Evolutionary conservation across 2,113 vertebrate genomes (phyloP).

Genomic region (Spilogale gracilis): DNA sequence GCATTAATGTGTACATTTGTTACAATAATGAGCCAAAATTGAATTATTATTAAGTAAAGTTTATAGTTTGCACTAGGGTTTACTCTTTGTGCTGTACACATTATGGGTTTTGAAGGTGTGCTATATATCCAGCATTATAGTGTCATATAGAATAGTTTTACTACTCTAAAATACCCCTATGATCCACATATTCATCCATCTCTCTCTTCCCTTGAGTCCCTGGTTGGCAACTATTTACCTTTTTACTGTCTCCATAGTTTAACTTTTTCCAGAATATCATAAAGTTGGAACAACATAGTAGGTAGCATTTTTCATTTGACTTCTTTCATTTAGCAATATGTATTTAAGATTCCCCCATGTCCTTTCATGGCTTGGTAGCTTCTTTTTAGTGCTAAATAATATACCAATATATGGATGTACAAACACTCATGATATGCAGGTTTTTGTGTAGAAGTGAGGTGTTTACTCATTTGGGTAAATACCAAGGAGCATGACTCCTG

Average conservation of each 20-base stretch:
- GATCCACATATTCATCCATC: background rate
- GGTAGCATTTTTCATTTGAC: background rate
- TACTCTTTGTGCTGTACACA: background rate
- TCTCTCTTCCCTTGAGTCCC: background rate
- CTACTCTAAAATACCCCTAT: background rate
- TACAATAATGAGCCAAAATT: background rate
- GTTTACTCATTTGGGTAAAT: background rate
- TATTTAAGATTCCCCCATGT: background rate
- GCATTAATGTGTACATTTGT: background rate
- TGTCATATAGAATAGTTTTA: background rate
- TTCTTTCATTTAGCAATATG: background rate
- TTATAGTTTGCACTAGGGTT: background rate
- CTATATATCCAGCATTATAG: background rate
- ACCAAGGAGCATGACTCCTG: background rate
- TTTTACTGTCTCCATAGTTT: background rate
- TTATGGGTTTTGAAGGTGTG: background rate
- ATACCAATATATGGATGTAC: background rate
- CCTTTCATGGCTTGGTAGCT: background rate
- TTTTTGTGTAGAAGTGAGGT: background rate
- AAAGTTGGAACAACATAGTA: background rate
- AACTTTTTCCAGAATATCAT: background rate
- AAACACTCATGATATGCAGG: background rate
- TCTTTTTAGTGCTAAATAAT: background rate
- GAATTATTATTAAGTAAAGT: background rate
- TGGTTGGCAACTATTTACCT: background rate